Conservation (phyloP, 1,140 invertebrate species). For the Heliconius eleuchia region DNA sequence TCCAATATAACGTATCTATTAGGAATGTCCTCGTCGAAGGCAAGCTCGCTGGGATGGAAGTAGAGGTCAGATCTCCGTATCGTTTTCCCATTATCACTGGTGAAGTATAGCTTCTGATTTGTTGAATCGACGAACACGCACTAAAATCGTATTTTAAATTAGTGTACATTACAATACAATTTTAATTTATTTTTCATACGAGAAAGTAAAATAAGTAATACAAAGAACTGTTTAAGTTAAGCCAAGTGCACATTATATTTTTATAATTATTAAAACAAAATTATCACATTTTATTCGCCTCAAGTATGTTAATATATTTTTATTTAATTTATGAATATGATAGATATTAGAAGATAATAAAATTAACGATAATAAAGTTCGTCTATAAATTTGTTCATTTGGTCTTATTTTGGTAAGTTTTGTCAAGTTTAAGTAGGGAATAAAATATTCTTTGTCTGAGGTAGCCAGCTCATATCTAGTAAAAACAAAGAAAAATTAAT, state of each 20-base stretch:
- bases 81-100: conserved; percentile 86
- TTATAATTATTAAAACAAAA: too few species aligned
- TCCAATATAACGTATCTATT: conserved; percentile 86
- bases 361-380: too few species aligned
- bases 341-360: too few species aligned
- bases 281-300: too few species aligned
- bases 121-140: conserved; percentile 91
- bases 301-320: too few species aligned
- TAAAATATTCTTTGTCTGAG: neutral
- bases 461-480: neutral
- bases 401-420: too few species aligned
- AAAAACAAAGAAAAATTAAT: neutral
- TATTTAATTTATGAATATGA: too few species aligned
- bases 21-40: conserved; percentile 86
- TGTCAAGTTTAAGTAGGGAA: too few species aligned
- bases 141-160: conserved; percentile 79
- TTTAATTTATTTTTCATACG: neutral
- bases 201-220: neutral
- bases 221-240: too few species aligned
- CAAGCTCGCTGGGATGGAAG: conserved; percentile 90
- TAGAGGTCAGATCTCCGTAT: conserved; percentile 83
- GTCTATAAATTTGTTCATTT: too few species aligned
- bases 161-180: neutral
- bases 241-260: too few species aligned
- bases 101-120: conserved; percentile 90